These are phyloP conservation scores for Ricordea florida DNA, from an alignment of 92 coral and sea anemone species.

Conservation along the genomic window DNA sequence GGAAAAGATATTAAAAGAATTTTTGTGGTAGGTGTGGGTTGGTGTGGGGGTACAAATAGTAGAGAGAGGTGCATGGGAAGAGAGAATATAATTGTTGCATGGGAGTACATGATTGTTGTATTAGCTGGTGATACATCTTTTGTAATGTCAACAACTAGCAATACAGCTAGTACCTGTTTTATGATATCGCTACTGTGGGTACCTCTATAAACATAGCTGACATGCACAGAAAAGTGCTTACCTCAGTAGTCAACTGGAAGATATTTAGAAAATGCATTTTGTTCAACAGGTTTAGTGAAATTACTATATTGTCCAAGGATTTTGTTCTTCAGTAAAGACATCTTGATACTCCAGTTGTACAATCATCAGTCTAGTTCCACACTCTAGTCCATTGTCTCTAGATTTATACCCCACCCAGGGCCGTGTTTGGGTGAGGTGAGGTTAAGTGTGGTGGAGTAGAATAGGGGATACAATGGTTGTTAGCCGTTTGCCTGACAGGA, in stretches of 20 bases:
- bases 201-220: constrained; percentile 15
- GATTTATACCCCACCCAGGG: neutral
- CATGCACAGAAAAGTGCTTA: neutral
- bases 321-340: constrained; percentile 17
- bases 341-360: neutral
- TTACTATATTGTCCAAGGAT: neutral
- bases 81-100: neutral
- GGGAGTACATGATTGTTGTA: neutral
- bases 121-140: constrained; percentile 3
- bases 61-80: neutral
- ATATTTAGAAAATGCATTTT: constrained; percentile 1
- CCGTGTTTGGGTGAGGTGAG: too few species aligned
- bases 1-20: neutral
- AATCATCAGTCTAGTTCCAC: constrained; percentile 4
- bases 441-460: neutral
- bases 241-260: constrained; percentile 1
- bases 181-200: neutral
- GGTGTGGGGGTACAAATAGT: neutral
- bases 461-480: neutral
- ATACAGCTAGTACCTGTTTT: constrained; percentile 19
- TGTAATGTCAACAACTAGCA: constrained; percentile 8
- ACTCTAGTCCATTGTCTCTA: neutral
- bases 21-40: neutral
- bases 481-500: neutral
- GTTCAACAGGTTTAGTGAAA: constrained; percentile 7